phyloP scores from a whole-genome alignment of 1,140 invertebrate genomes.

The Calliphora vicina region DNA sequence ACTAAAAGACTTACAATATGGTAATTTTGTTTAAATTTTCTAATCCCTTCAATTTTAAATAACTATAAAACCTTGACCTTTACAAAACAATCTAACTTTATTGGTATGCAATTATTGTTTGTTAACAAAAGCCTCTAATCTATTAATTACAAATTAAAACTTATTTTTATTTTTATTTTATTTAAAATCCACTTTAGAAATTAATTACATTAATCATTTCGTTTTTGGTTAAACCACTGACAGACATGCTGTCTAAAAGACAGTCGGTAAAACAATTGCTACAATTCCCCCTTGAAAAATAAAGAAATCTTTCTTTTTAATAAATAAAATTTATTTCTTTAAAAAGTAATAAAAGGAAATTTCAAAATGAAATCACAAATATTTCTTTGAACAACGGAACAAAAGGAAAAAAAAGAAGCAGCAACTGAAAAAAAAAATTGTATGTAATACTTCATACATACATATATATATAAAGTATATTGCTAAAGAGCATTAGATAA shows the following conservation, averaged over 20 bases:
- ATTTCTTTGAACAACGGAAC: not conserved
- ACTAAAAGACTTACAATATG: too few species aligned
- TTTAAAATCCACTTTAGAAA: not conserved
- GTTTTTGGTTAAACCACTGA: not conserved
- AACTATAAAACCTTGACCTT: too few species aligned
- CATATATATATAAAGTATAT: not conserved
- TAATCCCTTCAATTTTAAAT: too few species aligned
- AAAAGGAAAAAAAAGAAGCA: not conserved
- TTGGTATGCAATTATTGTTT: too few species aligned
- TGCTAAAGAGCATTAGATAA: constrained; percentile 6
- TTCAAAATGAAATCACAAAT: not conserved
- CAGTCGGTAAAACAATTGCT: too few species aligned
- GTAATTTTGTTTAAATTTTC: too few species aligned
- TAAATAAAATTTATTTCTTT: not conserved
- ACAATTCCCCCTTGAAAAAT: not conserved
- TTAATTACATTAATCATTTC: not conserved
- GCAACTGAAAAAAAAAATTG: not conserved
- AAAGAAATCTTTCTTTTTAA: not conserved
- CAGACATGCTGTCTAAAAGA: not conserved
- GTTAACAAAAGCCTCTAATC: too few species aligned
- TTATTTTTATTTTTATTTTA: not conserved
- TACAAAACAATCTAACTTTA: too few species aligned
- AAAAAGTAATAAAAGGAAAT: not conserved
- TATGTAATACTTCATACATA: too few species aligned
- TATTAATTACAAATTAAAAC: too few species aligned